These are phyloP conservation scores for Heliconius ethilla DNA, from an alignment of 2,888 invertebrate genomes.

Conservation along the genomic window DNA sequence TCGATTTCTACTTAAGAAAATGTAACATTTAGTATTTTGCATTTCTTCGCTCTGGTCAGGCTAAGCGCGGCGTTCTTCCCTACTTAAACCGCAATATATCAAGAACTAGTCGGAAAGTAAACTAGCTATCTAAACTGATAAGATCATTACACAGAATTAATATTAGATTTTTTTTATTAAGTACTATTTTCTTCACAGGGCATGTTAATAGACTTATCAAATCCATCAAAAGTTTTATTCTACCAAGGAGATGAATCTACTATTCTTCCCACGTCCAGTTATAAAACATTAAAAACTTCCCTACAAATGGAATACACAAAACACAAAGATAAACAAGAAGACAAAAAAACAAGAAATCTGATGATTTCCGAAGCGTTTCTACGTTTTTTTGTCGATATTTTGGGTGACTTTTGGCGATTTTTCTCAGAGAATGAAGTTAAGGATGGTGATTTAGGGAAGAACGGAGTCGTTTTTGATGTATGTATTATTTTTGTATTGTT, in stretches of 20 bases:
- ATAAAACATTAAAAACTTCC: slow-evolving; percentile 84
- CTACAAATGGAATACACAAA: slow-evolving; percentile 70
- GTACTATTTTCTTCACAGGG: slow-evolving; percentile 74
- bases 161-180: neutral
- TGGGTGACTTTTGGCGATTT: slow-evolving; percentile 87
- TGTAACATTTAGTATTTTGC: no score
- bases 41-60: no score
- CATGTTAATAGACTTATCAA: slow-evolving; percentile 87
- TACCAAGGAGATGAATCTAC: slow-evolving; percentile 89
- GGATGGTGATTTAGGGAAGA: slow-evolving; percentile 63
- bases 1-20: no score
- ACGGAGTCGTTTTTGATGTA: slow-evolving; percentile 71
- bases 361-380: slow-evolving; percentile 90
- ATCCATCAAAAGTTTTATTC: slow-evolving; percentile 81
- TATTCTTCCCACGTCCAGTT: slow-evolving; percentile 86
- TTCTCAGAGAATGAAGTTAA: slow-evolving; percentile 61
- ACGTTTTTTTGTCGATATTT: slow-evolving; percentile 88
- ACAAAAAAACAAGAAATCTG: slow-evolving; percentile 84
- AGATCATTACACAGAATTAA: no score
- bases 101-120: no score
- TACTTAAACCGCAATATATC: no score
- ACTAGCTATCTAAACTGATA: no score
- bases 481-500: slow-evolving; percentile 48
- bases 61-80: no score
- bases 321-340: slow-evolving; percentile 59